Evolutionary conservation across 2,888 invertebrate species (phyloP).

Genomic region (Tiliacea aurago): DNA sequence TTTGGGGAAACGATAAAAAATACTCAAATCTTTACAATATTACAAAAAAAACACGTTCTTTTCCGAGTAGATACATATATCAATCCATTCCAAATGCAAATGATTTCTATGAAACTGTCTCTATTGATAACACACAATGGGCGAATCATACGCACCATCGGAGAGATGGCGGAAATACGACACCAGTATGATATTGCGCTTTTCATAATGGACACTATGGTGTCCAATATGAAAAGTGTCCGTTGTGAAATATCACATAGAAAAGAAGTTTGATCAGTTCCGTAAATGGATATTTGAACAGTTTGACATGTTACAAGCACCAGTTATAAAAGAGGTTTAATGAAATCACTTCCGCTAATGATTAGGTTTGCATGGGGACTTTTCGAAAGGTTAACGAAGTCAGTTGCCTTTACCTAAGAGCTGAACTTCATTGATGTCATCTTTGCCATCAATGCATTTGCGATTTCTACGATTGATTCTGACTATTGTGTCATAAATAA

Average conservation of each 20-base stretch:
- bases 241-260: slow-evolving; percentile 52
- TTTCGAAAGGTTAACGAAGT: slow-evolving; percentile 39
- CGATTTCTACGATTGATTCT: slow-evolving; percentile 6
- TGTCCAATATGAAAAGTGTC: background rate
- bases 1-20: too few relatives aligned
- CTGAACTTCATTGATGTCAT: slow-evolving; percentile 5
- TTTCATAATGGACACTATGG: slow-evolving; percentile 39
- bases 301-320: slow-evolving; percentile 27
- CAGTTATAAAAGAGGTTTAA: slow-evolving; percentile 19
- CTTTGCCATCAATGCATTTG: slow-evolving; percentile 1
- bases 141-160: slow-evolving; percentile 72
- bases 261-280: slow-evolving; percentile 42
- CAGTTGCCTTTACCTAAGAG: slow-evolving; percentile 2
- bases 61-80: background rate
- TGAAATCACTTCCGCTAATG: slow-evolving; percentile 41
- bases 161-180: slow-evolving; percentile 73
- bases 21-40: too few relatives aligned
- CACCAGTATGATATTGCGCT: slow-evolving; percentile 74
- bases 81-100: slow-evolving; percentile 54
- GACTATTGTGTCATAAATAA: background rate
- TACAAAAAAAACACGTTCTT: background rate
- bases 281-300: slow-evolving; percentile 38
- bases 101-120: slow-evolving; percentile 61
- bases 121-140: slow-evolving; percentile 75
- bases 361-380: slow-evolving; percentile 8